Conservation (phyloP, 2,113 vertebrate species). For the Pedionomus torquatus region DNA sequence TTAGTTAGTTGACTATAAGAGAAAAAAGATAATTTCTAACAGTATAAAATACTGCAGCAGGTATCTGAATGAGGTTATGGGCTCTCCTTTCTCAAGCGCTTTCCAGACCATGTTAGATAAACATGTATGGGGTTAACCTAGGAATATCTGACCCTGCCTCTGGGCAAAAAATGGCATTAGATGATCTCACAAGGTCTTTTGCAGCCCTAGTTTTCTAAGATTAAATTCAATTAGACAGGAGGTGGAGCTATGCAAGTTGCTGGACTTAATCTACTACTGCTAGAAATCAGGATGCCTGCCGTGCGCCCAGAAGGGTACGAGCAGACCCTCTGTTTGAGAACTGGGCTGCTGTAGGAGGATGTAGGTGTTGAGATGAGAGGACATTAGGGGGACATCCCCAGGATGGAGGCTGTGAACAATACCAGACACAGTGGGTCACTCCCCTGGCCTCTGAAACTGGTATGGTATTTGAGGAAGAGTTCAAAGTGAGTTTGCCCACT, state of each 20-base stretch:
- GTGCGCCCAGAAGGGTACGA: rapidly evolving
- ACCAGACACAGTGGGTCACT: not conserved
- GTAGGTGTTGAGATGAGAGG: not conserved
- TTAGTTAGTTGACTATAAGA: not conserved
- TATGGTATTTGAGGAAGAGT: not conserved
- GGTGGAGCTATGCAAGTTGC: not conserved
- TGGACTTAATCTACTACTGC: not conserved
- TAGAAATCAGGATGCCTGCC: not conserved
- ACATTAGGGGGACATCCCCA: not conserved
- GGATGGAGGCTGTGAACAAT: not conserved
- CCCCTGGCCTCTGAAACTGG: too few relatives aligned
- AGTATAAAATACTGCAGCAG: not conserved
- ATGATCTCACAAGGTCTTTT: not conserved
- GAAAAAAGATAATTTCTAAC: not conserved
- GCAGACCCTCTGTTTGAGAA: not conserved
- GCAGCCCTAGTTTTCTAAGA: not conserved
- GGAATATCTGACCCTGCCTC: not conserved
- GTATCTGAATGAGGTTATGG: not conserved
- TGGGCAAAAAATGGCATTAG: not conserved
- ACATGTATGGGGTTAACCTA: not conserved
- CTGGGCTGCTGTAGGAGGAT: not conserved
- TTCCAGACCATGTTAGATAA: not conserved
- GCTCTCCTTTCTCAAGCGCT: not conserved
- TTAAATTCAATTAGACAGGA: not conserved
- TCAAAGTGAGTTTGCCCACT: not conserved